A percentile compares a stretch with the other conserved stretches of the same genome.
Conservation (phyloP, 2,888 invertebrate species). For the Eupsilia transversa region DNA sequence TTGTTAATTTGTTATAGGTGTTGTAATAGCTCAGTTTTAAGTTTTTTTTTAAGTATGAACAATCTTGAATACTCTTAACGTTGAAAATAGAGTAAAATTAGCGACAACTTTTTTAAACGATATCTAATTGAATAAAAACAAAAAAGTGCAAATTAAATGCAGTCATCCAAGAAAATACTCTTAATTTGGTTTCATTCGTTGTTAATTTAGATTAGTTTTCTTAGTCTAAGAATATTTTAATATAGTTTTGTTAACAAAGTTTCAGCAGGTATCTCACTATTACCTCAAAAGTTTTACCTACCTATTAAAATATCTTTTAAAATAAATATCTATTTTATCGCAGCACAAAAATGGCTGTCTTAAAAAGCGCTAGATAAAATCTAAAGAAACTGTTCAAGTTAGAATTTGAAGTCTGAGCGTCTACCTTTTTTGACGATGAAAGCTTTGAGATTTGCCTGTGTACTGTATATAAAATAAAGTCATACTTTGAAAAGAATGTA, state of each 20-base stretch:
- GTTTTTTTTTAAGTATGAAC: neutral
- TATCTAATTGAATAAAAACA: neutral
- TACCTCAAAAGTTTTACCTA: neutral
- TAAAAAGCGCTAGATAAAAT: constrained; percentile 9
- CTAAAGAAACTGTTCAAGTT: constrained; percentile 7
- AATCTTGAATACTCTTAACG: constrained; percentile 3
- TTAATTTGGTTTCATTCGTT: constrained; percentile 36
- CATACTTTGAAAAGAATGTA: neutral
- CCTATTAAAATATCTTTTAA: neutral
- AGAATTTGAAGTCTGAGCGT: neutral
- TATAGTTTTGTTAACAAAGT: neutral
- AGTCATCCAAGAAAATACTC: constrained; percentile 16
- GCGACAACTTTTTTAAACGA: constrained; percentile 13
- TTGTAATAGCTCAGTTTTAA: too few relatives aligned
- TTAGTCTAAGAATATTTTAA: constrained; percentile 6
- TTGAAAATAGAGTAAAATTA: neutral
- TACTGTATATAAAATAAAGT: neutral
- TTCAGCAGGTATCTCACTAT: constrained; percentile 15
- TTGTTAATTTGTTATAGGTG: too few relatives aligned
- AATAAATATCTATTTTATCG: neutral
- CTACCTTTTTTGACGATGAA: neutral
- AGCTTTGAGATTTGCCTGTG: neutral
- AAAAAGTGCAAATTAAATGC: constrained; percentile 17
- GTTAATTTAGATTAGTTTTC: constrained; percentile 26
- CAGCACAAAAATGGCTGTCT: neutral